These are phyloP conservation scores for Telenomus remus DNA, from an alignment of 1,140 invertebrate genomes.

Conservation along the genomic window DNA sequence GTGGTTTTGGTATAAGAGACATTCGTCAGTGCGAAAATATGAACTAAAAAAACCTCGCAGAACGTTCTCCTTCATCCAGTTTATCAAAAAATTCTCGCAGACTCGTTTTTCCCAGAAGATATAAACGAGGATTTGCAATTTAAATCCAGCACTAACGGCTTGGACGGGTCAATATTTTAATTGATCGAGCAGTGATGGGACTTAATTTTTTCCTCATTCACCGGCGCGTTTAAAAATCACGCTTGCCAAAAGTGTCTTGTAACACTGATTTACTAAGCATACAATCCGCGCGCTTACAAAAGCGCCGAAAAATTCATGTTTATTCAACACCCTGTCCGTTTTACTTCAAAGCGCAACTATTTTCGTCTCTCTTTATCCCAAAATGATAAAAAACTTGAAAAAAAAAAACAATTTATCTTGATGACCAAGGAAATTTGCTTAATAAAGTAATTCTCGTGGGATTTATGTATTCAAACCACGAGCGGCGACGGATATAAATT, in stretches of 20 bases:
- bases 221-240: background rate
- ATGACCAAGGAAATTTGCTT: constrained; percentile 10
- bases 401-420: constrained; percentile 11
- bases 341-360: background rate
- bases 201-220: constrained; percentile 18
- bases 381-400: background rate
- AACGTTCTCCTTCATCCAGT: constrained; percentile 21
- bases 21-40: constrained; percentile 17
- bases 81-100: constrained; percentile 29
- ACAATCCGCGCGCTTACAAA: background rate
- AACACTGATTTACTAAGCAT: constrained; percentile 33
- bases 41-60: constrained; percentile 7
- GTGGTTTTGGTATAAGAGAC: no score
- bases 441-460: constrained; percentile 28
- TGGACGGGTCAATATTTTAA: constrained; percentile 42
- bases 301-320: constrained; percentile 23
- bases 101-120: constrained; percentile 32
- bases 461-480: constrained; percentile 10
- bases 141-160: constrained; percentile 20
- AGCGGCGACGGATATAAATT: background rate
- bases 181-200: constrained; percentile 12
- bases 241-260: constrained; percentile 8
- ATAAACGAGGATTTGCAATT: constrained; percentile 34
- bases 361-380: background rate
- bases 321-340: constrained; percentile 14